Percentiles rank a stretch among this genome's conserved stretches.
Evolutionary conservation across 1,140 invertebrate genomes (phyloP).

Genomic region (Harpegnathos saltator): DNA sequence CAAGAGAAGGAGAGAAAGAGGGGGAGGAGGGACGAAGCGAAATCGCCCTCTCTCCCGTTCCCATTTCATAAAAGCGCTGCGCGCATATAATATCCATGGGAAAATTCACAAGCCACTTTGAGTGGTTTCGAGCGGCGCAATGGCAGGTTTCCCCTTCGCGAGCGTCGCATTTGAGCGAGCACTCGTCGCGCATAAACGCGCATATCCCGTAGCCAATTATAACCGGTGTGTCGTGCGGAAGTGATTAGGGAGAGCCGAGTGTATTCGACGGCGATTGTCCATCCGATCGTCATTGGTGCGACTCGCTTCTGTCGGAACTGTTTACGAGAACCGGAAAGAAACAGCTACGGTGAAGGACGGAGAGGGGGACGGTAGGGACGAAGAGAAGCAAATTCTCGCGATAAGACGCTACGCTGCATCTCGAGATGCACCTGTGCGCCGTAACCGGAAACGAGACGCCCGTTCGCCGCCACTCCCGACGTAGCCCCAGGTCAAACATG

Average conservation of each 20-base stretch:
- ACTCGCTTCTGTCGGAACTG: not conserved
- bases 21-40: not conserved
- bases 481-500: constrained; percentile 77
- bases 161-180: not conserved
- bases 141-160: not conserved
- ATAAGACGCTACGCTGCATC: constrained; percentile 54
- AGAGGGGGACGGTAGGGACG: not conserved
- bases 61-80: constrained; percentile 39
- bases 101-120: constrained; percentile 43
- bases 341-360: no score
- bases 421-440: constrained; percentile 46
- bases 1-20: not conserved
- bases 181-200: no score
- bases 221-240: constrained; percentile 35
- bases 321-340: no score
- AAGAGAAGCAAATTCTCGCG: constrained; percentile 22
- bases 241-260: constrained; percentile 27
- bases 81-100: constrained; percentile 40
- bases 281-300: constrained; percentile 35
- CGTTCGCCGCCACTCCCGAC: constrained; percentile 28
- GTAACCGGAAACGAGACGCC: constrained; percentile 60
- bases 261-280: constrained; percentile 33
- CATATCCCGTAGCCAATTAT: no score
- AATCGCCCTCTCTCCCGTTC: not conserved
- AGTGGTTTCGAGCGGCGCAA: not conserved